Evolutionary conservation across 2,797 vertebrate genomes (phyloP).

Genomic region (Mormyrops boulengeri): DNA sequence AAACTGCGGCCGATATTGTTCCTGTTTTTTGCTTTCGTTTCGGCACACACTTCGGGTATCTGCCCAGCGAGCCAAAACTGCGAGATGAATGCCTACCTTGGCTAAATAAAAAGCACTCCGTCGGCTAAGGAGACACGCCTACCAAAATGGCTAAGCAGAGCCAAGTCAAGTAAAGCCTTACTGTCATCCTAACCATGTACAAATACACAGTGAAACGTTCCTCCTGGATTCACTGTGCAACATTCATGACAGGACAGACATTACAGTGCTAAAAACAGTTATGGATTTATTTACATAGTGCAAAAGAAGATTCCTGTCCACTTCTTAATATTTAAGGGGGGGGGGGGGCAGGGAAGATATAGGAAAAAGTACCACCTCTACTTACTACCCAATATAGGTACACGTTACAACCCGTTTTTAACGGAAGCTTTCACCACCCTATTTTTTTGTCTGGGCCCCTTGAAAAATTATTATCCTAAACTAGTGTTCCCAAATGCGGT

Average conservation of each 20-base stretch:
- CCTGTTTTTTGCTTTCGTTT: not conserved
- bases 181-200: not conserved
- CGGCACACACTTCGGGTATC: not conserved
- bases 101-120: not conserved
- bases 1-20: not conserved
- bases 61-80: not conserved
- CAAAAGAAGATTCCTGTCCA: not conserved
- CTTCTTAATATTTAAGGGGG: not conserved
- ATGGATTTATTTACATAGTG: not conserved
- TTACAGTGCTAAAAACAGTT: not conserved
- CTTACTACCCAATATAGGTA: not conserved
- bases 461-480: not conserved
- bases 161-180: not conserved
- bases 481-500: not conserved
- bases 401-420: not conserved
- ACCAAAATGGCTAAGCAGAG: not conserved
- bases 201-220: not conserved
- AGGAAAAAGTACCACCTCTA: not conserved
- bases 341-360: not conserved
- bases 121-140: not conserved
- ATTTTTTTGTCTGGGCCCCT: not conserved
- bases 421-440: not conserved
- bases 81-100: not conserved
- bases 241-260: not conserved
- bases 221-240: not conserved